Evolutionary conservation across 2,113 vertebrate genomes (phyloP).

Genomic region (Xiphophorus hellerii): DNA sequence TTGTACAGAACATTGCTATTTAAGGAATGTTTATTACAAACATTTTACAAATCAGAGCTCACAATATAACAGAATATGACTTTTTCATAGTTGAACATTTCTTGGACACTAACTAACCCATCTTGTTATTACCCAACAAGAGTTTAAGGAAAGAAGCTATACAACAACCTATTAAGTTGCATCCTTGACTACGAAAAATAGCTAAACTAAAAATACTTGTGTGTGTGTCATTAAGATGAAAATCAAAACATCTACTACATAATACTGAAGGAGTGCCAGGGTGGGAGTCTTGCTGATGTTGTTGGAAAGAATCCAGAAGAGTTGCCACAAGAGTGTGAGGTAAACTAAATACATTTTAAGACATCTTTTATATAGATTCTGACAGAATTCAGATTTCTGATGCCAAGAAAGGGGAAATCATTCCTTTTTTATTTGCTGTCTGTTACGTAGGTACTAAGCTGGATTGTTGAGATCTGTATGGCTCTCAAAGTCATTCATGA

Average conservation of each 20-base stretch:
- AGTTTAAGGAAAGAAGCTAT: too few species aligned
- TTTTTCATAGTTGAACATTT: too few species aligned
- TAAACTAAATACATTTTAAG: not conserved
- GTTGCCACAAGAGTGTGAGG: not conserved
- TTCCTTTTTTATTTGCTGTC: not conserved
- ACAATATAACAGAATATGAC: too few species aligned
- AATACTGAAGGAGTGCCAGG: slow-evolving; percentile 16
- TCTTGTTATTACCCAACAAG: too few species aligned
- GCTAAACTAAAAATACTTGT: not conserved
- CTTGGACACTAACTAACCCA: too few species aligned
- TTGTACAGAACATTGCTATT: too few species aligned
- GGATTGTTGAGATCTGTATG: slow-evolving; percentile 20
- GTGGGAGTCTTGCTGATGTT: not conserved
- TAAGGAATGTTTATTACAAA: too few species aligned
- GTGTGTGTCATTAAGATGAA: not conserved
- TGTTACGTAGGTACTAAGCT: slow-evolving; percentile 15
- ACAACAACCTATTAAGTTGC: too few species aligned
- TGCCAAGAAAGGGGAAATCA: not conserved
- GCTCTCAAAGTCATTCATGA: slow-evolving; percentile 24
- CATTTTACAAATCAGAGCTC: too few species aligned
- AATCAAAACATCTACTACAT: not conserved
- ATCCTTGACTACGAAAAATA: not conserved
- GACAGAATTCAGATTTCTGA: too few species aligned
- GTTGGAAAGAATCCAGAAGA: not conserved
- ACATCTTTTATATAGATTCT: too few species aligned